These are phyloP conservation scores for Orthosia gracilis DNA, from an alignment of 2,888 invertebrate genomes.

Conservation along the genomic window DNA sequence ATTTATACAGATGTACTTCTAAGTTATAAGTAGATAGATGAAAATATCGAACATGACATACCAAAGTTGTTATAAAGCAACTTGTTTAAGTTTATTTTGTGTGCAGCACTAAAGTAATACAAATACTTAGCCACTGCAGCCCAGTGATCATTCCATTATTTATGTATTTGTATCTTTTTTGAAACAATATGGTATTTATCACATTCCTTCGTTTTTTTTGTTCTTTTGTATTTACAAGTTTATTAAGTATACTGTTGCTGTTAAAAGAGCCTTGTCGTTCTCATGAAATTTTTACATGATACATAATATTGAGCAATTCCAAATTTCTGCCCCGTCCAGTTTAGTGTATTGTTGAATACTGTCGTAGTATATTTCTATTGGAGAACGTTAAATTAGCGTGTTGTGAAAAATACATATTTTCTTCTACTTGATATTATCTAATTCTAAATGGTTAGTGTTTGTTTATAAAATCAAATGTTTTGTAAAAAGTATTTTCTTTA, in stretches of 20 bases:
- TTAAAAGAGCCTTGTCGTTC: slow-evolving; percentile 54
- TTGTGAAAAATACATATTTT: slow-evolving; percentile 57
- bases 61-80: slow-evolving; percentile 74
- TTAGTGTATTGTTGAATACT: slow-evolving; percentile 58
- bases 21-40: slow-evolving; percentile 43
- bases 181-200: slow-evolving; percentile 63
- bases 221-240: slow-evolving; percentile 49
- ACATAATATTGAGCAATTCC: slow-evolving; percentile 49
- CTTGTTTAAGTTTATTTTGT: slow-evolving; percentile 63
- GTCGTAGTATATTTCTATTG: slow-evolving; percentile 43
- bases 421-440: slow-evolving; percentile 56
- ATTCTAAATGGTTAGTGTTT: slow-evolving; percentile 63
- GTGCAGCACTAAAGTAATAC: slow-evolving; percentile 55
- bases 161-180: slow-evolving; percentile 46
- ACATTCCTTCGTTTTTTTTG: slow-evolving; percentile 69
- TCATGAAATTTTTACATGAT: slow-evolving; percentile 62
- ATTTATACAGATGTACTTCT: slow-evolving; percentile 56
- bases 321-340: slow-evolving; percentile 74
- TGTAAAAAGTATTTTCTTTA: slow-evolving; percentile 66
- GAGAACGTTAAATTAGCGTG: slow-evolving; percentile 39
- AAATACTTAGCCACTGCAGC: slow-evolving; percentile 42
- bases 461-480: slow-evolving; percentile 61
- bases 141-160: slow-evolving; percentile 75
- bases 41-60: slow-evolving; percentile 69
- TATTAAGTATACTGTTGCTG: slow-evolving; percentile 45